Evolutionary conservation across 2,888 invertebrate species (phyloP).

Genomic region (Trypoxylon attenuatum): DNA sequence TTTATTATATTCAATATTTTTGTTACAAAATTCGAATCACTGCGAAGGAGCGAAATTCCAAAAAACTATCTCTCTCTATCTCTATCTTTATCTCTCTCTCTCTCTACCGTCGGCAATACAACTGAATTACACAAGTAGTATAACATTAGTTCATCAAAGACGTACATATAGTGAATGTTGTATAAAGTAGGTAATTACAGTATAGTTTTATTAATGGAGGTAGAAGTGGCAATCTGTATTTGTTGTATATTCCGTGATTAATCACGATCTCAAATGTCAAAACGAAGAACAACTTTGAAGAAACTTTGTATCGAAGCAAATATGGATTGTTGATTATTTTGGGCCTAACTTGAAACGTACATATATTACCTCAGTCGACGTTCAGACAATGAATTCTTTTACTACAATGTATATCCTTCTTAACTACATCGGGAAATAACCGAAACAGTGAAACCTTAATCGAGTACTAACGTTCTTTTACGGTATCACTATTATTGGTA

Average conservation of each 20-base stretch:
- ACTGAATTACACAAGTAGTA: constrained; percentile 63
- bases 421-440: constrained; percentile 9
- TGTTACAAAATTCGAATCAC: too few relatives aligned
- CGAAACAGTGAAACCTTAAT: constrained; percentile 7
- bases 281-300: constrained; percentile 30
- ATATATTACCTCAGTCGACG: constrained; percentile 33
- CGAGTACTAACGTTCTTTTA: constrained; percentile 1
- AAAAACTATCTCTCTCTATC: too few relatives aligned
- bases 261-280: constrained; percentile 38
- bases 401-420: constrained; percentile 10
- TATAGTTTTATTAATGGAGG: constrained; percentile 58
- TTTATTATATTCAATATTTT: too few relatives aligned
- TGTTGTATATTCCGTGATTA: constrained; percentile 60
- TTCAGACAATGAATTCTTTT: constrained; percentile 10
- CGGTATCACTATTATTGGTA: constrained; percentile 1
- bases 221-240: constrained; percentile 57
- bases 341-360: constrained; percentile 58
- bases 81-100: too few relatives aligned
- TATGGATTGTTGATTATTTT: constrained; percentile 46
- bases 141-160: constrained; percentile 52
- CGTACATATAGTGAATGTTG: constrained; percentile 64
- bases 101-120: constrained; percentile 21
- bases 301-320: constrained; percentile 27
- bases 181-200: constrained; percentile 64
- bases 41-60: too few relatives aligned